phyloP scores from a whole-genome alignment of 2,797 vertebrate species.

The Knipowitschia caucasica region DNA sequence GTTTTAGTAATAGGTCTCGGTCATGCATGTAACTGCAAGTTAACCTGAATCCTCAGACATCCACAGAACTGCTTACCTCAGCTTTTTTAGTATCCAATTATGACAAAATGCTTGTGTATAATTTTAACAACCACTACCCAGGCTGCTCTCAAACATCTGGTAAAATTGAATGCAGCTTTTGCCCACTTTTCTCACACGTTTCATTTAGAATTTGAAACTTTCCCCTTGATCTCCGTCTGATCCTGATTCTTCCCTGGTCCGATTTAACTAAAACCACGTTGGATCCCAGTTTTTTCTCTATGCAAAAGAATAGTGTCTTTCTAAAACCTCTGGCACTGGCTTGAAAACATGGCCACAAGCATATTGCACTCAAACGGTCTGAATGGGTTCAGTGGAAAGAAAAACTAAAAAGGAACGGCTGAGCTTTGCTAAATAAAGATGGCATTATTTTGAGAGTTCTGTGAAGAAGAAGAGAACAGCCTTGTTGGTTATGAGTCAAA shows the following conservation, averaged over 20 bases:
- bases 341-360: slow-evolving; percentile 59
- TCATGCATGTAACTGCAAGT: not conserved
- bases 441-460: not conserved
- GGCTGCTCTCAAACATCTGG: not conserved
- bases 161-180: not conserved
- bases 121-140: not conserved
- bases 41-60: not conserved
- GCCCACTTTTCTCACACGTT: slow-evolving; percentile 1
- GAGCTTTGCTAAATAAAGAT: not conserved
- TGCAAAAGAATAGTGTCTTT: slow-evolving; percentile 78
- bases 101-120: slow-evolving; percentile 4
- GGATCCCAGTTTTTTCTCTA: slow-evolving; percentile 42
- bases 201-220: slow-evolving; percentile 1
- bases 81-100: not conserved
- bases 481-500: not conserved
- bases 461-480: slow-evolving; percentile 1
- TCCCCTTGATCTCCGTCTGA: slow-evolving; percentile 7
- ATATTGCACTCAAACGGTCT: slow-evolving; percentile 14
- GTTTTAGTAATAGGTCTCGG: not conserved
- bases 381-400: not conserved
- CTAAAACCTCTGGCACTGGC: slow-evolving; percentile 62
- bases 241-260: slow-evolving; percentile 22
- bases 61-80: not conserved
- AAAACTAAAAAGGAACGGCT: slow-evolving; percentile 6
- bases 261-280: slow-evolving; percentile 57